Base-by-base conservation (phyloP, 2,888 invertebrate genomes). In the Atherix ibis region DNA sequence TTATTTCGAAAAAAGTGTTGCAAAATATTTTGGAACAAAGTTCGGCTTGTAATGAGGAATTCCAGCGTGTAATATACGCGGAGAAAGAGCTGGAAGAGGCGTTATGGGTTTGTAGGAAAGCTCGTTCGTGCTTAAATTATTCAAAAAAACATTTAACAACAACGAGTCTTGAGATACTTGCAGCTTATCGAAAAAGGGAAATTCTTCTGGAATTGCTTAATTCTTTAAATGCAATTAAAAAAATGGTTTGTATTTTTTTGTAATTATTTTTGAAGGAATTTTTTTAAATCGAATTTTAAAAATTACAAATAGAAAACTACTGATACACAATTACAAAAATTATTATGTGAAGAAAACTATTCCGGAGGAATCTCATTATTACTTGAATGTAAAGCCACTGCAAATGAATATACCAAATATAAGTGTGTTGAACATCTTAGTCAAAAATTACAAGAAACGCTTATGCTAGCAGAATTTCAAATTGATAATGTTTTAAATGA, bases 21-120 rank as follows among this genome's bases (percentile, higher is more conserved):
- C 85, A 89, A 46, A 67, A 95, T 22, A 95, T 97, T 48, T 67
- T 92, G 4, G 85, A 94, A 52, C 91, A 95, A 45, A 80, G 92
- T 38, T 78, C 77, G 44, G 73, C 79, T 0, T 94, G 91, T 54
- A 81, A 83, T 46, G 68, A 74, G 13, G 91, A 95, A 53, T 81
- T 95, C 48, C 69, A 76, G 36, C 73, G 76, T 41, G 77, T 88
- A 18, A 66, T 76, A 34, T 71, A 70, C 44, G 53, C 87, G 12
- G 73, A 82, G 43, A 70, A 73, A 38, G 70, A 79, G 44, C 62
- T 89, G 3, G 63, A 71, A 31, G 69, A 72, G 30, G 76, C 82
- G 0, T 50, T 88, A 9, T 66, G 71, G 43, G 73, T 76, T 0
- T 88, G 88, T 48, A 68, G 69, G 38, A 66, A 71, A 40, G 79